A percentile compares a stretch with the other conserved stretches of the same genome.
phyloP scores from a whole-genome alignment of 2,797 vertebrate species.

The Selene dorsalis region DNA sequence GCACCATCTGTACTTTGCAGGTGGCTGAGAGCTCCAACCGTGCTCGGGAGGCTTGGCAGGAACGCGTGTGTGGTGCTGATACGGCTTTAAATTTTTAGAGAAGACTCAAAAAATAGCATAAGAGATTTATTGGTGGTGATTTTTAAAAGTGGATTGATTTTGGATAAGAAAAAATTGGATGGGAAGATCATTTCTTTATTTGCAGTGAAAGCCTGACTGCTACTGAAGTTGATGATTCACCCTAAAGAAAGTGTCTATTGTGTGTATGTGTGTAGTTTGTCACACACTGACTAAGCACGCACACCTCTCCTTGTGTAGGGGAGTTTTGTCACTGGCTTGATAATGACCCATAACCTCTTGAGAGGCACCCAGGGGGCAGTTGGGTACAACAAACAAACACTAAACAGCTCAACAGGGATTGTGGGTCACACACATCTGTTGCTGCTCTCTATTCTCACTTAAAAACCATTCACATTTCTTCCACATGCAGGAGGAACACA shows the following conservation, averaged over 20 bases:
- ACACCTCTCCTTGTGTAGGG: slow-evolving; percentile 59
- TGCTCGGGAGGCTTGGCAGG: slow-evolving; percentile 42
- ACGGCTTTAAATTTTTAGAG: slow-evolving; percentile 21
- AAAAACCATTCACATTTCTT: slow-evolving; percentile 62
- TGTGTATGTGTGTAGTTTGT: slow-evolving; percentile 58
- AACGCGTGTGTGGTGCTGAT: not conserved
- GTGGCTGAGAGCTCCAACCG: slow-evolving; percentile 72
- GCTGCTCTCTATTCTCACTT: slow-evolving; percentile 64
- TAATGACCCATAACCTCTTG: slow-evolving; percentile 80
- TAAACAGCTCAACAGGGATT: slow-evolving; percentile 72
- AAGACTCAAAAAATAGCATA: not conserved
- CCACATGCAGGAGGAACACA: slow-evolving; percentile 2
- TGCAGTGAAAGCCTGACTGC: not conserved
- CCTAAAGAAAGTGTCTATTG: slow-evolving; percentile 4
- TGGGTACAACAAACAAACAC: slow-evolving; percentile 79
- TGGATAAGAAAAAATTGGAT: not conserved
- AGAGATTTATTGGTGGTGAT: not conserved
- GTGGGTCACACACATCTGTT: slow-evolving; percentile 60
- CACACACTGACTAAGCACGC: slow-evolving; percentile 55
- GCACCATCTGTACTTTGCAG: slow-evolving; percentile 83
- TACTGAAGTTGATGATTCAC: not conserved
- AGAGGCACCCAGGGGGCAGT: slow-evolving; percentile 55
- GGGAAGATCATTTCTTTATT: not conserved
- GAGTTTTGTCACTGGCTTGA: slow-evolving; percentile 73
- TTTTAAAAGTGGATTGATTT: not conserved